Evolutionary conservation across 2,888 invertebrate genomes (phyloP).

Genomic region (Oasisia sp.): DNA sequence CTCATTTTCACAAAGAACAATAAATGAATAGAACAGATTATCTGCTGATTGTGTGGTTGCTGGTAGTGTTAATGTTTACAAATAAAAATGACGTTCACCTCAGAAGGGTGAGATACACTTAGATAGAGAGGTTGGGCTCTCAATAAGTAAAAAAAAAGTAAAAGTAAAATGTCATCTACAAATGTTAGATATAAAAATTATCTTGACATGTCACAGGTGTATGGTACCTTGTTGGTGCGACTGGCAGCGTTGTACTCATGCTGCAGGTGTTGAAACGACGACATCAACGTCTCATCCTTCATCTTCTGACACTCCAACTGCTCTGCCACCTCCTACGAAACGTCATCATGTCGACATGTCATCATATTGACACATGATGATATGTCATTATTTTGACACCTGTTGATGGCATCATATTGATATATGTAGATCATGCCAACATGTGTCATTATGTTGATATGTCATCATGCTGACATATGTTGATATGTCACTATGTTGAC

Average conservation of each 20-base stretch:
- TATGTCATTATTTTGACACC: no score
- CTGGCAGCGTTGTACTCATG: slow-evolving; percentile 43
- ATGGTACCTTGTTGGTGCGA: neutral
- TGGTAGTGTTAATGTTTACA: no score
- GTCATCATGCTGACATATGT: neutral
- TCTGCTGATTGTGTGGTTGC: no score
- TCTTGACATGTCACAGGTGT: neutral
- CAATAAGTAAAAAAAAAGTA: no score
- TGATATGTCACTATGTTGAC: neutral
- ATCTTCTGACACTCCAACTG: slow-evolving; percentile 64
- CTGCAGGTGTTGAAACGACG: slow-evolving; percentile 60
- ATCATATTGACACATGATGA: no score
- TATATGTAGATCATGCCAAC: neutral
- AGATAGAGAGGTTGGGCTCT: no score
- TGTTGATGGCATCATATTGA: neutral
- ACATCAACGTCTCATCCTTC: slow-evolving; percentile 62
- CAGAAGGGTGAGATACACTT: no score
- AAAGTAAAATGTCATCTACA: no score
- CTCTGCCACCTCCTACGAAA: slow-evolving; percentile 49
- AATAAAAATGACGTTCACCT: no score
- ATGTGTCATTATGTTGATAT: neutral
- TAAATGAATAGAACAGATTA: no score
- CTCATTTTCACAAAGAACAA: no score
- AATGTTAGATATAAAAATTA: neutral
- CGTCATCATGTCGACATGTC: no score